Base-by-base conservation (phyloP, 1,140 invertebrate species). In the Wiebesia pumilae region DNA sequence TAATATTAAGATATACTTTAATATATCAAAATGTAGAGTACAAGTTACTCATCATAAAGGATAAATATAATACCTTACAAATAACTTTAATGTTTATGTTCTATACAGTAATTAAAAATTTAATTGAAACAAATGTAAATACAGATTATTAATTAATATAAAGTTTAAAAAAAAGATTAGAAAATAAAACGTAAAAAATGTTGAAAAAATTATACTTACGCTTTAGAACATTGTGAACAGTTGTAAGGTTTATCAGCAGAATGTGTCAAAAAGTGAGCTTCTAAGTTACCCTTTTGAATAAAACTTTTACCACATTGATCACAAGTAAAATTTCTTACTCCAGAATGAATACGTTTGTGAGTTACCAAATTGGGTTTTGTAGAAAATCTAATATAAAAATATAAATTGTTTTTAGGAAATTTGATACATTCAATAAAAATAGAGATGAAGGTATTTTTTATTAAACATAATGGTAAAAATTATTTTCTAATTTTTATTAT, bases 301-400 rank as follows among this genome's bases (percentile, higher is more conserved):
- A 95, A 95, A 90, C 94, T 95, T 89, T 95, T 95, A 6, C 95
- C 95, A 89, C 95, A 95, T 87, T 95, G 94, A 90, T 95, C 94
- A 83, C 95, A 95, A 3, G 94, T 95, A 77, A 95, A 95, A 85
- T 95, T 94, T 83, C 94, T 90, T 0, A 94, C 91, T 21, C 94
- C 94, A 43, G 94, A 93, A 90, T 95, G 95, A 82, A 95, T 95
- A 30, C 94, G 91, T 90, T 95, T 95, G 86, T 95, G 95, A 0
- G 94, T 95, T 82, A 95, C 94, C 62, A 95, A 91, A 91, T 95
- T 95, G 10, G 95, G 94, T 89, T 95, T 95, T 19, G 95, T 95
- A 3, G 93, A 94, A 88, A 94, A 94, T 89, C 93, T 93, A 77
- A 54, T 30, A 69, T 10, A 6, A 81, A 62, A 84, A 51, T 51